Evolutionary conservation across 2,888 invertebrate genomes (phyloP).

Genomic region (Andrena chrysosceles): DNA sequence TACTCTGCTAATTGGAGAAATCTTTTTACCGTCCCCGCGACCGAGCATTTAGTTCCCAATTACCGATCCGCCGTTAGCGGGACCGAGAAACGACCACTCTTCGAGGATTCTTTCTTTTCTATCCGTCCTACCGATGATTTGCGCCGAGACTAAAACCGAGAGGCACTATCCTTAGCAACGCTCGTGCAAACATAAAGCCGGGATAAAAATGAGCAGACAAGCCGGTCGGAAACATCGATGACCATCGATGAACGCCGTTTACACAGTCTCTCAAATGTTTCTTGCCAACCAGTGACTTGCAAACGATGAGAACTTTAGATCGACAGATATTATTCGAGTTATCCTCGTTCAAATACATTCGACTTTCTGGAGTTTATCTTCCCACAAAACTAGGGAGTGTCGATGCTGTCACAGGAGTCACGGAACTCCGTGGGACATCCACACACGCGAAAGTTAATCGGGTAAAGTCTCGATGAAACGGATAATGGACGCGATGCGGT

Average conservation of each 20-base stretch:
- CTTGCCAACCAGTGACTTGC: too few species aligned
- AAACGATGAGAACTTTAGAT: too few species aligned
- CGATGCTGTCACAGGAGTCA: neutral
- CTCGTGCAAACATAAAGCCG: neutral
- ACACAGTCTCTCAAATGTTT: too few species aligned
- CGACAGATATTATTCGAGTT: too few species aligned
- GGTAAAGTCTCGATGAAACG: neutral
- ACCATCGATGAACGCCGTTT: neutral
- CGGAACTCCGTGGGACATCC: neutral
- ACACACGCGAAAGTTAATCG: constrained; percentile 5
- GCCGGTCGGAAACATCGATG: neutral
- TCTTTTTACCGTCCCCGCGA: constrained; percentile 74
- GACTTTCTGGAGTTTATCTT: too few species aligned
- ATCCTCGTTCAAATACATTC: too few species aligned
- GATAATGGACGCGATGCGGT: constrained; percentile 12
- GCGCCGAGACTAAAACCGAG: neutral
- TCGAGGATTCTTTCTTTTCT: constrained; percentile 23
- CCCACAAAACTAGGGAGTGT: too few species aligned
- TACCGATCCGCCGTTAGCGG: constrained; percentile 54
- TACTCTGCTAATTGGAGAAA: constrained; percentile 81
- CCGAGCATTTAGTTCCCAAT: constrained; percentile 77
- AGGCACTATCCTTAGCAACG: neutral
- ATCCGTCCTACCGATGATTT: constrained; percentile 54
- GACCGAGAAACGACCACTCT: constrained; percentile 12
- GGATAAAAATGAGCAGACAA: neutral